phyloP scores from a whole-genome alignment of 2,113 vertebrate genomes.

The Bothrops jararaca region DNA sequence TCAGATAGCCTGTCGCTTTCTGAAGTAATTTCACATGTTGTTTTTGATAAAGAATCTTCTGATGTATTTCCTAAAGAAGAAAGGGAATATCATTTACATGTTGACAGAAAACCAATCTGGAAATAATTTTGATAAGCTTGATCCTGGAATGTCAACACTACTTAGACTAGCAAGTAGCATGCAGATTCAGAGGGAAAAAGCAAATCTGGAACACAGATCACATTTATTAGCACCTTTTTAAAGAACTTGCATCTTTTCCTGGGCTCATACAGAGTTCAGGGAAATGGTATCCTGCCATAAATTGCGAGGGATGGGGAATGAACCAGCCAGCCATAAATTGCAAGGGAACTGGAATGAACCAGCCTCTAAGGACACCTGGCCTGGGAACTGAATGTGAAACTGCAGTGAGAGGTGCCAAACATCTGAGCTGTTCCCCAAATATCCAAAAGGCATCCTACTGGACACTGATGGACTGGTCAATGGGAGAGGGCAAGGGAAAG shows the following conservation, averaged over 20 bases:
- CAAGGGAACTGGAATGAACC: neutral
- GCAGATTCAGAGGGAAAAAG: no score
- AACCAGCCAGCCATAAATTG: neutral
- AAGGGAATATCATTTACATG: neutral
- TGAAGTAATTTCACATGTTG: slow-evolving; percentile 76
- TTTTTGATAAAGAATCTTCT: slow-evolving; percentile 81
- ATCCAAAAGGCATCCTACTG: neutral
- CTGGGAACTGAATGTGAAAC: neutral
- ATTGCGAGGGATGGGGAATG: neutral
- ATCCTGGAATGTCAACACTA: neutral
- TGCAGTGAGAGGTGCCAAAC: neutral
- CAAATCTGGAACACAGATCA: neutral
- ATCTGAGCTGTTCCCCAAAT: neutral
- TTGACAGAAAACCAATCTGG: neutral
- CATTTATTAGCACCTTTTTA: neutral
- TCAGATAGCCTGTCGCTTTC: slow-evolving; percentile 78
- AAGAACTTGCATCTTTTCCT: neutral
- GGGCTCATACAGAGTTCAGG: neutral
- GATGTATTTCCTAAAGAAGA: slow-evolving; percentile 75
- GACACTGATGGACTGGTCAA: neutral
- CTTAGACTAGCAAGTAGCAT: no score
- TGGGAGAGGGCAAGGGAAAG: neutral
- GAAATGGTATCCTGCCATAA: neutral
- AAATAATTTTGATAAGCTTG: neutral
- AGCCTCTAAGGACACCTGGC: neutral